These are phyloP conservation scores for Caenorhabditis sinica DNA, from an alignment of 2,888 invertebrate species.

Conservation along the genomic window DNA sequence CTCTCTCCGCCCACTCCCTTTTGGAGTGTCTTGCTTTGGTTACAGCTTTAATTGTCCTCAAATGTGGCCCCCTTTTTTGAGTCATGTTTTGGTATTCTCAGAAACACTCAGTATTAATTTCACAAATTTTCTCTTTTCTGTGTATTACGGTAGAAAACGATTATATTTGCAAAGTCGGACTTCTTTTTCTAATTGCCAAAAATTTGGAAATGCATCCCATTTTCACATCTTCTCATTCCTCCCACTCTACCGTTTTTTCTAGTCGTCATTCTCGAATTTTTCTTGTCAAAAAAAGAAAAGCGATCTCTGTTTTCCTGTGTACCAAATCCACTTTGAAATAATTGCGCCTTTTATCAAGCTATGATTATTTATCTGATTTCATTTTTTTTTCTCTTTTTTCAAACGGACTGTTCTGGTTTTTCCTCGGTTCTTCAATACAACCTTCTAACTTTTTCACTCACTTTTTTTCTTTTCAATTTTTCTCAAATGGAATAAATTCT, in stretches of 20 bases:
- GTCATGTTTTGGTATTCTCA: slow-evolving; percentile 1
- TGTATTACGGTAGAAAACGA: neutral
- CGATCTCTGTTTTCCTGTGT: slow-evolving; percentile 7
- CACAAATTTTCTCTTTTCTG: neutral
- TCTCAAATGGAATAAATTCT: slow-evolving; percentile 15
- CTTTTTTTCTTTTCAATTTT: slow-evolving; percentile 6
- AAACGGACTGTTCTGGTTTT: slow-evolving; percentile 64
- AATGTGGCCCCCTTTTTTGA: too few relatives aligned
- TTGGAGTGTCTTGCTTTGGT: slow-evolving; percentile 43
- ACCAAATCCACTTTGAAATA: neutral
- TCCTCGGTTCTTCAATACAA: slow-evolving; percentile 57
- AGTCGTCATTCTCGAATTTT: slow-evolving; percentile 16
- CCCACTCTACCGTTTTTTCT: too few relatives aligned
- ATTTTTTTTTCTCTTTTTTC: slow-evolving; percentile 3
- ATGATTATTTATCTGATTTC: slow-evolving; percentile 13
- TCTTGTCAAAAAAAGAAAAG: neutral
- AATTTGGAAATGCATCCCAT: slow-evolving; percentile 31
- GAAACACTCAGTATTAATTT: neutral
- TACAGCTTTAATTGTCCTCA: slow-evolving; percentile 55
- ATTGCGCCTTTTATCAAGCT: neutral
- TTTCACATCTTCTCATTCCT: neutral
- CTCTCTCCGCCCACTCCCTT: slow-evolving; percentile 12
- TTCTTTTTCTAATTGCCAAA: slow-evolving; percentile 60
- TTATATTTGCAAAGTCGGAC: neutral
- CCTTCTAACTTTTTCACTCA: neutral